Percentiles rank a stretch among this genome's conserved stretches.
Conservation (phyloP, 2,113 vertebrate genomes). For the Dasyornis broadbenti region DNA sequence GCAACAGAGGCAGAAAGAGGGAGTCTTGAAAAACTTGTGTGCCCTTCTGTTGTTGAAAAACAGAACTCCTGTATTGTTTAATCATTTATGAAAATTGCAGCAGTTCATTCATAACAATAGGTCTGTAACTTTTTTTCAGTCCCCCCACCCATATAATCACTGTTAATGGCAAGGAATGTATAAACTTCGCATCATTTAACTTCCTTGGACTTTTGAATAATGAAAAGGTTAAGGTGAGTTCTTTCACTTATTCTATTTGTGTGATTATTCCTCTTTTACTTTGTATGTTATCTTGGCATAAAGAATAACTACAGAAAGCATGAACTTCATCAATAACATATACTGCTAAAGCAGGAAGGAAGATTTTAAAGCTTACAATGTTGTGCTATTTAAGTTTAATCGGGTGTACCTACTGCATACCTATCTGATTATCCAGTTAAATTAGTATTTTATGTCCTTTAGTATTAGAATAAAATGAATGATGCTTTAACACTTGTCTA, state of each 20-base stretch:
- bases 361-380: background rate
- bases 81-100: background rate
- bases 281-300: background rate
- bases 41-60: background rate
- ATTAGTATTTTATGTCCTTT: background rate
- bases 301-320: background rate
- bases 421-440: background rate
- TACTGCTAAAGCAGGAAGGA: background rate
- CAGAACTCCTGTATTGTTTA: background rate
- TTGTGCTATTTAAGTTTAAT: background rate
- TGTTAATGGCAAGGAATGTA: constrained; percentile 90
- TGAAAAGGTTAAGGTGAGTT: constrained; percentile 88
- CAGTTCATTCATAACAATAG: background rate
- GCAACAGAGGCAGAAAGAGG: background rate
- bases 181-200: constrained; percentile 96
- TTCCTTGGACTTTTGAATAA: constrained; percentile 92
- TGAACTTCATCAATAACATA: background rate
- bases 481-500: background rate
- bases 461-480: background rate
- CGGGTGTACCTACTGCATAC: background rate
- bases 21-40: background rate
- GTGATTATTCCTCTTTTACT: background rate
- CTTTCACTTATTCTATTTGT: background rate
- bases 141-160: constrained; percentile 88
- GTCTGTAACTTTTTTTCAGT: constrained; percentile 71